Percentiles rank a stretch among this genome's conserved stretches.
Conservation (phyloP, 2,113 vertebrate genomes). For the Struthio camelus region DNA sequence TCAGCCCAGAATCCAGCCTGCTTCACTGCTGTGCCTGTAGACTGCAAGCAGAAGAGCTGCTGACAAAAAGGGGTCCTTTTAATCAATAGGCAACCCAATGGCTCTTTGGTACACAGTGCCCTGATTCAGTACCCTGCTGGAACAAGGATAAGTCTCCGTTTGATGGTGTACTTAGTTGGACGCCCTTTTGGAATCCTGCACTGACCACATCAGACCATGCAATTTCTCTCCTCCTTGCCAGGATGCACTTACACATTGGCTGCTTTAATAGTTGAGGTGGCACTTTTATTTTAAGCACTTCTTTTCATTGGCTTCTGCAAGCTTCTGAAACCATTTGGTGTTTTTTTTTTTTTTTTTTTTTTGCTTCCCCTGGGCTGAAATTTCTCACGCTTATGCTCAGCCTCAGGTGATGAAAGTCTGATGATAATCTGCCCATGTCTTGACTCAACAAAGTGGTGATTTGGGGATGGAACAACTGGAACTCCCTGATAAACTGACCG, state of each 20-base stretch:
- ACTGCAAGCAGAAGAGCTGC: not conserved
- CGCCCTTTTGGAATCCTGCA: not conserved
- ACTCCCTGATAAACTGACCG: not conserved
- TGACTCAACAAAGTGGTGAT: not conserved
- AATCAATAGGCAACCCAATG: not conserved
- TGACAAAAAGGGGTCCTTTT: not conserved
- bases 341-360: not conserved
- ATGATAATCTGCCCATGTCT: slow-evolving; percentile 16
- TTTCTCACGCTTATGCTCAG: not conserved
- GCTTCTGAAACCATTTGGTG: slow-evolving; percentile 4
- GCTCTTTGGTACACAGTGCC: not conserved
- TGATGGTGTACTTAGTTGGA: not conserved
- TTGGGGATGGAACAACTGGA: slow-evolving; percentile 23
- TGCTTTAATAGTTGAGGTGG: slow-evolving; percentile 21
- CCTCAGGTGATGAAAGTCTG: not conserved
- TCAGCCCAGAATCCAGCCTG: not conserved
- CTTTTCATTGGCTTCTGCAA: slow-evolving; percentile 30
- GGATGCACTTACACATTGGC: not conserved
- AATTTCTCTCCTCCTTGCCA: slow-evolving; percentile 3
- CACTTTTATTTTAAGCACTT: slow-evolving; percentile 26
- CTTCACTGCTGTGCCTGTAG: not conserved
- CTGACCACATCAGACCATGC: slow-evolving; percentile 4
- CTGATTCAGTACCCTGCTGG: not conserved
- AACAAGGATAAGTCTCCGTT: not conserved
- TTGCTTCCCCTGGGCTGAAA: not conserved